Conservation (phyloP, 2,113 vertebrate species). For the Propithecus coquereli region DNA sequence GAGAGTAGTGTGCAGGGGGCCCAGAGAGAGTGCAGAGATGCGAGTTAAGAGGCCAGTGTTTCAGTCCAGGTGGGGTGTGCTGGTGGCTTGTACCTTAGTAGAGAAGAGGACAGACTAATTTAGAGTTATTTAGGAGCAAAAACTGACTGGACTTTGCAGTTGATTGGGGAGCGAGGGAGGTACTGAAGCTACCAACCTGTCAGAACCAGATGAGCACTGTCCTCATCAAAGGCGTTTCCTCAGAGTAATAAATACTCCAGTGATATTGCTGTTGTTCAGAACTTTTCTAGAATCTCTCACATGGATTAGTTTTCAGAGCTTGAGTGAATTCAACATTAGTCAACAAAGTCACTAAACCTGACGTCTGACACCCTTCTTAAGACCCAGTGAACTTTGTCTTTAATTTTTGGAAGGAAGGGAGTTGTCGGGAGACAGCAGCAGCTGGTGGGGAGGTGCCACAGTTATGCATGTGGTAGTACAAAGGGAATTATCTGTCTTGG, state of each 20-base stretch:
- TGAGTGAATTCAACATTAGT: background rate
- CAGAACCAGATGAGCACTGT: background rate
- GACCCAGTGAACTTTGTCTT: background rate
- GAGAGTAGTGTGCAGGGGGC: background rate
- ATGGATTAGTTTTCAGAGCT: background rate
- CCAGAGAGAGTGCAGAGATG: background rate
- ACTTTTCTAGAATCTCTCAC: background rate
- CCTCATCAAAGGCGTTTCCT: background rate
- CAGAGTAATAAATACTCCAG: background rate
- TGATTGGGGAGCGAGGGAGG: rapidly evolving
- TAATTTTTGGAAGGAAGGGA: background rate
- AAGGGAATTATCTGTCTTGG: background rate
- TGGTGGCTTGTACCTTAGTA: background rate
- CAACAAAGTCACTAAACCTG: background rate
- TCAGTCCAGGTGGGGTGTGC: background rate
- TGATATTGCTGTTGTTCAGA: background rate
- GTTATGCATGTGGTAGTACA: background rate
- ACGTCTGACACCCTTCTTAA: background rate
- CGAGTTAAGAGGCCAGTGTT: background rate
- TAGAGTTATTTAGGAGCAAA: background rate
- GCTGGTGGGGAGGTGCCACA: rapidly evolving
- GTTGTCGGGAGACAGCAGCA: background rate
- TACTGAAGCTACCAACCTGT: background rate
- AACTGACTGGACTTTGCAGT: background rate
- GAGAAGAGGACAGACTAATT: background rate